Conservation (phyloP, 2,113 vertebrate genomes). For the Psittacula cyanocephala region DNA sequence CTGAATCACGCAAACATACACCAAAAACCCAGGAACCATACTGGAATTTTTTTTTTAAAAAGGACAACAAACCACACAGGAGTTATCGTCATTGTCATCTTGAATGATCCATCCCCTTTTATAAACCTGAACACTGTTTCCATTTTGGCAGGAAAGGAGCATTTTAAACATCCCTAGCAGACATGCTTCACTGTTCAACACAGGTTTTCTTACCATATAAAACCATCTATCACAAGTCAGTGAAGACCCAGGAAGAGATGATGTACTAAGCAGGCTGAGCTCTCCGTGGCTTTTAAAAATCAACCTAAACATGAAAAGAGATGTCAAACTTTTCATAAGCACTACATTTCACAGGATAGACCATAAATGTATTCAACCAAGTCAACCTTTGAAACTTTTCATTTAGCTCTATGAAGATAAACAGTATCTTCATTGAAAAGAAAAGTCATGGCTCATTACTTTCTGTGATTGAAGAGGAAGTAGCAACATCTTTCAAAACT, state of each 20-base stretch:
- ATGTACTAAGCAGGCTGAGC: background rate
- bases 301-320: background rate
- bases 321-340: background rate
- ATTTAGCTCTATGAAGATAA: conserved; percentile 12
- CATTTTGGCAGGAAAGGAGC: background rate
- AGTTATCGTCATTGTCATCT: background rate
- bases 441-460: conserved; percentile 55
- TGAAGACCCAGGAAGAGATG: background rate
- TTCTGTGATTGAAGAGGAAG: conserved; percentile 37
- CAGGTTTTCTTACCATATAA: background rate
- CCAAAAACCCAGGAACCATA: background rate
- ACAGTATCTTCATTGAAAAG: conserved; percentile 54
- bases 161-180: background rate
- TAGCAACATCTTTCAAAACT: conserved; percentile 37
- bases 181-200: background rate
- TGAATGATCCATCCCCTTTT: background rate
- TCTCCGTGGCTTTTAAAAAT: background rate
- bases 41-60: background rate
- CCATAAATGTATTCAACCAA: background rate
- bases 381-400: conserved; percentile 14
- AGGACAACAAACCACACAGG: background rate
- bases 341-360: background rate
- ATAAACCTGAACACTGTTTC: background rate
- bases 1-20: background rate
- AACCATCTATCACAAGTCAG: background rate